These are phyloP conservation scores for Thaumetopoea pityocampa DNA, from an alignment of 1,140 invertebrate genomes.

Conservation along the genomic window DNA sequence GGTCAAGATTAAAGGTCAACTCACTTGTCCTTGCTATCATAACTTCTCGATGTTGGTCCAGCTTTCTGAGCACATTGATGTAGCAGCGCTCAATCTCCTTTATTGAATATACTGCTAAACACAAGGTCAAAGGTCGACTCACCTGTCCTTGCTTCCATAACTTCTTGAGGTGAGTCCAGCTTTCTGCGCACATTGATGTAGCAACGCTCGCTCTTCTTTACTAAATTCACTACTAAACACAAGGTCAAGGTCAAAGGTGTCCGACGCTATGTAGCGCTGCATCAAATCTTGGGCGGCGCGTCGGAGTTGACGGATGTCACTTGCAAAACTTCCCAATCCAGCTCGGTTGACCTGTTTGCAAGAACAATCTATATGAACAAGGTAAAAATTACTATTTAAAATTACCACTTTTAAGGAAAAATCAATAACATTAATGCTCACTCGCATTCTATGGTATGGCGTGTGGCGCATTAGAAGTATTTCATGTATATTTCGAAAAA, in stretches of 20 bases:
- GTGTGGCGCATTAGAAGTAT: too few species aligned
- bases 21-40: too few species aligned
- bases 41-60: too few species aligned
- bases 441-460: too few species aligned
- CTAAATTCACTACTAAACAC: slow-evolving; percentile 83
- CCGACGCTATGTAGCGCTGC: slow-evolving; percentile 68
- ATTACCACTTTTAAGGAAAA: too few species aligned
- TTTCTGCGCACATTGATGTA: slow-evolving; percentile 77
- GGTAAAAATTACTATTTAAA: too few species aligned
- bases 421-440: too few species aligned
- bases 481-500: too few species aligned
- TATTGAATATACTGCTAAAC: background rate
- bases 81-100: background rate
- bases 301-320: slow-evolving; percentile 50
- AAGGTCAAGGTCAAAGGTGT: slow-evolving; percentile 72
- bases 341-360: slow-evolving; percentile 61
- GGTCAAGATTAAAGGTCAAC: slow-evolving; percentile 38
- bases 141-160: slow-evolving; percentile 66
- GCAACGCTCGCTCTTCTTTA: slow-evolving; percentile 81
- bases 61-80: too few species aligned
- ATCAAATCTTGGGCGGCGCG: slow-evolving; percentile 44
- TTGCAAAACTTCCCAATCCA: slow-evolving; percentile 54
- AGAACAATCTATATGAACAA: too few species aligned
- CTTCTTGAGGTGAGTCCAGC: slow-evolving; percentile 77
- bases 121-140: background rate